These are phyloP conservation scores for Sebastes nivosus DNA, from an alignment of 2,797 vertebrate species.

Conservation along the genomic window DNA sequence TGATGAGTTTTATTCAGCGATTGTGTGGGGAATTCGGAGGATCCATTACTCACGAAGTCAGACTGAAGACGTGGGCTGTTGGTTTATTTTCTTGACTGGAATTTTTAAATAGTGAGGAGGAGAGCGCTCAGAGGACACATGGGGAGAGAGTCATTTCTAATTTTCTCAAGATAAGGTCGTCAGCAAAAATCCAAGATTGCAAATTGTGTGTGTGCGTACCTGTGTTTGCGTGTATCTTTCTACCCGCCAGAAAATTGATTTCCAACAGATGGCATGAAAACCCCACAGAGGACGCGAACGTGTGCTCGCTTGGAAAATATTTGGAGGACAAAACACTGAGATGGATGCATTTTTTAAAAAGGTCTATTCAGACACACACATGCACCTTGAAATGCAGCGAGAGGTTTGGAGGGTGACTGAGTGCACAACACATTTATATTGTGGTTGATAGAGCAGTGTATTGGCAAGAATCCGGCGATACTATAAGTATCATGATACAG, in stretches of 20 bases:
- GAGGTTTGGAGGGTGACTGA: too few relatives aligned
- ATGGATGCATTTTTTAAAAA: conserved; percentile 44
- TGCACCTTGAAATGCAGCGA: background rate
- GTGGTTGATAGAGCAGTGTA: too few relatives aligned
- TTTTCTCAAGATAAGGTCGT: conserved; percentile 22
- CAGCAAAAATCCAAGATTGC: conserved; percentile 27
- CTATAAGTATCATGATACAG: too few relatives aligned
- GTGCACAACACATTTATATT: too few relatives aligned
- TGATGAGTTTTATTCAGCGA: conserved; percentile 18
- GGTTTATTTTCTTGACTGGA: background rate
- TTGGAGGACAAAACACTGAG: conserved; percentile 39
- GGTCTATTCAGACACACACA: conserved; percentile 4
- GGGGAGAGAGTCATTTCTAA: background rate
- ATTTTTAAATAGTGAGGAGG: background rate
- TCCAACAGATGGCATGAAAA: conserved; percentile 63
- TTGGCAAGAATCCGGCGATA: too few relatives aligned
- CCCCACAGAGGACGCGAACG: conserved; percentile 35
- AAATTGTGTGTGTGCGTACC: conserved; percentile 4
- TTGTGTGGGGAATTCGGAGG: background rate
- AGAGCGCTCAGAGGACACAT: background rate
- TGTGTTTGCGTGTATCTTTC: background rate
- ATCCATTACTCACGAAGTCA: conserved; percentile 22
- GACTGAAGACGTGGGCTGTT: conserved; percentile 4
- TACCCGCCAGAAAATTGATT: conserved; percentile 41
- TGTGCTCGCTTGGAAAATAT: conserved; percentile 33